Evolutionary conservation across 2,113 vertebrate species (phyloP), one percentile per base, ranked within the genome.

Genomic region (Okapia johnstoni): DNA sequence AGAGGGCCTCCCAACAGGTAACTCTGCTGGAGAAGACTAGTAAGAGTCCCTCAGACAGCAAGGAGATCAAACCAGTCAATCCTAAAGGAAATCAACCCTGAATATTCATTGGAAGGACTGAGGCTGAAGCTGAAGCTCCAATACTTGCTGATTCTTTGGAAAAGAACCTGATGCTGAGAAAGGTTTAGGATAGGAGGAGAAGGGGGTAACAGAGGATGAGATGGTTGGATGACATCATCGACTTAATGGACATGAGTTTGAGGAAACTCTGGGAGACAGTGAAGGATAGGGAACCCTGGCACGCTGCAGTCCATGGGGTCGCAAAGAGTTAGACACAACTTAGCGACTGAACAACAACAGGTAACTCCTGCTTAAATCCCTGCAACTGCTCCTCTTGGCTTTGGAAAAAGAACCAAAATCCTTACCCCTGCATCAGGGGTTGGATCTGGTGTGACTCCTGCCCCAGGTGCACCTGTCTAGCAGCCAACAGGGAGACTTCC

Each of bases 251-350:
- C 40, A 26, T 26, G 40, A 26, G 40, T 43, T 4, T 25, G 70
- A 26, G 36, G 36, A 76, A 76, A 43, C 36, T 40, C 40, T 43
- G 40, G 70, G 23, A 76, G 70, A 43, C 40, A 76, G 23, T 43
- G 36, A 76, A 76, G 40, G 40, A 26, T 23, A 43, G 23, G 40
- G 70, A 26, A 76, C 6, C 23, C 70, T 76, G 40, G 23, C 6
- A 7, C 7, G 70, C 70, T 76, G 23, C 70, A 26, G 40, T 26
- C 12, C 23, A 43, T 7, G 23, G 23, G 70, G 40, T 43, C 0
- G 0, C 70, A 76, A 43, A 76, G 11, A 76, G 70, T 11, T 13
- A 26, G 40, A 15, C 23, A 43, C 0, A 0, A 43, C 40, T 43
- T 43, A 43, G 40, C 1, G 23, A 76, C 23, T 2, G 70, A 76